Conservation (phyloP, 1,140 invertebrate species). For the Drosophila orosa region DNA sequence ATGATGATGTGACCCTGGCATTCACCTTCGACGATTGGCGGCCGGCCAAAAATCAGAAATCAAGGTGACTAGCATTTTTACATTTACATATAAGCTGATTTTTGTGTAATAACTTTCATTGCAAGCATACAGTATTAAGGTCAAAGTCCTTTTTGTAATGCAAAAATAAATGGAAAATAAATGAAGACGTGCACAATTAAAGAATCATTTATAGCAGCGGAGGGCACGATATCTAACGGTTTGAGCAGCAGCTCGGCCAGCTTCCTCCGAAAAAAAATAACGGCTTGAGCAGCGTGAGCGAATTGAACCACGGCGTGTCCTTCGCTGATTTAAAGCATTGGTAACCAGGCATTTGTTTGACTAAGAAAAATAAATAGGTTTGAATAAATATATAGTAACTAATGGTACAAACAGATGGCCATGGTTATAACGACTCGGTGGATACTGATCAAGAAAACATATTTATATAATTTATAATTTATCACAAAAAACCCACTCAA, state of each 20-base stretch:
- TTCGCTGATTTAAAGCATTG: too few relatives aligned
- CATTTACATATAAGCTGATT: not conserved
- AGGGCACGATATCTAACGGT: too few relatives aligned
- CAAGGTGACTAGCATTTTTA: not conserved
- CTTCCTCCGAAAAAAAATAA: too few relatives aligned
- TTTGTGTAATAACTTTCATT: not conserved
- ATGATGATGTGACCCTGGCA: constrained; percentile 11
- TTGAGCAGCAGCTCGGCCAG: too few relatives aligned
- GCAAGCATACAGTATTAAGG: too few relatives aligned
- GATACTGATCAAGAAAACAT: too few relatives aligned
- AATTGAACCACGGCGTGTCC: too few relatives aligned
- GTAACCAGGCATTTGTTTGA: not conserved
- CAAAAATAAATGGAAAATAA: not conserved
- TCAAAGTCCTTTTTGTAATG: not conserved
- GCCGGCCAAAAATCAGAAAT: constrained; percentile 11
- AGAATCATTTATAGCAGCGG: not conserved
- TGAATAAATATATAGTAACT: not conserved
- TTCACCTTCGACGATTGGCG: constrained; percentile 20
- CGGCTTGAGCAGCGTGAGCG: too few relatives aligned
- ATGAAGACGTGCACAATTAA: not conserved
- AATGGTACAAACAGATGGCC: not conserved
- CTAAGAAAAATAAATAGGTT: not conserved
- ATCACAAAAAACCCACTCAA: not conserved
- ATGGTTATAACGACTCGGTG: not conserved
- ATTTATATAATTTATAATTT: too few relatives aligned